These are phyloP conservation scores for Scrobipalpa atriplicella DNA, from an alignment of 2,888 invertebrate species.

Conservation along the genomic window DNA sequence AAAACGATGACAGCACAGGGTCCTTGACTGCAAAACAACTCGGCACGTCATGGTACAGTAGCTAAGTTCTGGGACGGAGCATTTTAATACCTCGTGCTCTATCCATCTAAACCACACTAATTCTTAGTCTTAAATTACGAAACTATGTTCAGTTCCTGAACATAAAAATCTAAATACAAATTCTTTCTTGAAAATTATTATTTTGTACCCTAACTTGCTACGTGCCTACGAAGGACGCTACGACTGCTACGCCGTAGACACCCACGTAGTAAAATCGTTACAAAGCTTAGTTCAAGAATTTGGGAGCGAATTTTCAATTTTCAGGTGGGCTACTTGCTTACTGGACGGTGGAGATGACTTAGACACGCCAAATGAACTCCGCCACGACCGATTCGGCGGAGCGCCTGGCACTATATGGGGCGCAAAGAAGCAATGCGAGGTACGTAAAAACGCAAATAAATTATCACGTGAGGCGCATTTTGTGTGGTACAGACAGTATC, in stretches of 20 bases:
- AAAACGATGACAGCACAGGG: too few species aligned
- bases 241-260: constrained; percentile 25
- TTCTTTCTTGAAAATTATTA: neutral
- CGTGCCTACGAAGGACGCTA: neutral
- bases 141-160: too few species aligned
- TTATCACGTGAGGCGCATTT: neutral
- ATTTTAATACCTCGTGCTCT: too few species aligned
- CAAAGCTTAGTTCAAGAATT: neutral
- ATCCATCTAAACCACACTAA: too few species aligned
- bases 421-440: constrained; percentile 89
- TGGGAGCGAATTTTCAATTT: constrained; percentile 32
- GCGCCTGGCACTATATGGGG: constrained; percentile 88
- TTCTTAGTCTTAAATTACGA: too few species aligned
- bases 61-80: too few species aligned
- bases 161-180: too few species aligned
- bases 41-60: too few species aligned
- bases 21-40: too few species aligned
- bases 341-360: constrained; percentile 80
- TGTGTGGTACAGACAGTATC: too few species aligned
- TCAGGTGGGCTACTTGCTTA: constrained; percentile 85
- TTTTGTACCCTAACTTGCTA: neutral
- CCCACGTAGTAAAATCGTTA: neutral
- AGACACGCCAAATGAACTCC: constrained; percentile 72
- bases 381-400: constrained; percentile 84
- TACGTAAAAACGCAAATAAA: constrained; percentile 35